Conservation (phyloP, 1,140 invertebrate genomes). For the Nephotettix cincticeps region DNA sequence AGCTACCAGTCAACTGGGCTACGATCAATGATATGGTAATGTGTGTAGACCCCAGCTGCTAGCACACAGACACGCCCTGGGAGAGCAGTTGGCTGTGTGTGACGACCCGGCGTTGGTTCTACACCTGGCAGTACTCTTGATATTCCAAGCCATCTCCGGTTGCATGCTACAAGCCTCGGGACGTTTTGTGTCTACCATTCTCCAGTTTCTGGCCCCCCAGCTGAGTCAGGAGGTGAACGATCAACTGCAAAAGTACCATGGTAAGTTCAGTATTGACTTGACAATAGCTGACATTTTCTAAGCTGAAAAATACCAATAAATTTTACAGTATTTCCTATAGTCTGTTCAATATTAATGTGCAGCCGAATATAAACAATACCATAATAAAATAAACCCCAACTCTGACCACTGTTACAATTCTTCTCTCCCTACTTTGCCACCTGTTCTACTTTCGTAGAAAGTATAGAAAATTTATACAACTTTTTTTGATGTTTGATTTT, state of each 20-base stretch:
- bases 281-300: background rate
- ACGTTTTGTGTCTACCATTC: slow-evolving; percentile 80
- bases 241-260: slow-evolving; percentile 71
- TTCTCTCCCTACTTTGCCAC: too few species aligned
- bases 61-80: slow-evolving; percentile 76
- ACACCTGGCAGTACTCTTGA: slow-evolving; percentile 74
- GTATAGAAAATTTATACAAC: too few species aligned
- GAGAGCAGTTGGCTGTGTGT: slow-evolving; percentile 70
- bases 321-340: slow-evolving; percentile 3
- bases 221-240: slow-evolving; percentile 62
- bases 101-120: slow-evolving; percentile 80
- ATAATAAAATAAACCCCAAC: background rate
- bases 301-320: background rate
- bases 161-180: slow-evolving; percentile 88
- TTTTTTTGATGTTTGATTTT: too few species aligned
- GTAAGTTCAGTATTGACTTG: slow-evolving; percentile 53
- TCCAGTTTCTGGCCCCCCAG: slow-evolving; percentile 68
- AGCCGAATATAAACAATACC: slow-evolving; percentile 26
- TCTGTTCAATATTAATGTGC: too few species aligned
- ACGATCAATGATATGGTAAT: too few species aligned
- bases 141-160: slow-evolving; percentile 80
- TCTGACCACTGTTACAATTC: too few species aligned
- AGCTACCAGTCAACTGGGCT: too few species aligned
- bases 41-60: slow-evolving; percentile 65
- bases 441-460: too few species aligned